phyloP scores from a whole-genome alignment of 1,140 invertebrate genomes.

The Melipona quadrifasciata region DNA sequence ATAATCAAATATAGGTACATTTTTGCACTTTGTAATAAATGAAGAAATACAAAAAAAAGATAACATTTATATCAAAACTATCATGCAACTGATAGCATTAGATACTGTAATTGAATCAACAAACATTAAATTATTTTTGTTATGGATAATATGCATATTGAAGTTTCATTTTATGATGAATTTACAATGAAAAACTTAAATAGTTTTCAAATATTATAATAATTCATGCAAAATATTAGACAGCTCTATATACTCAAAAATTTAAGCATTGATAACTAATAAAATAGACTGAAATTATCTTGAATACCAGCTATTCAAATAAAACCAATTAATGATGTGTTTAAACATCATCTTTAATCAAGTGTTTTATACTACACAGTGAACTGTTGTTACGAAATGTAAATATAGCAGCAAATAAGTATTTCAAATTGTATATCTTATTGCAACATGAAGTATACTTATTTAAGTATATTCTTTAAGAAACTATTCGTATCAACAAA shows the following conservation, averaged over 20 bases:
- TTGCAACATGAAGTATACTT: neutral
- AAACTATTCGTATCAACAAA: neutral
- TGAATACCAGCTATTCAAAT: conserved; percentile 11
- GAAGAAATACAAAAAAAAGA: conserved; percentile 33
- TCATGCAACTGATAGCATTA: conserved; percentile 43
- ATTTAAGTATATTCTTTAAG: no score
- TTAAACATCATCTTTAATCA: neutral
- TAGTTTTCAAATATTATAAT: conserved; percentile 6
- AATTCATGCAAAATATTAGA: conserved; percentile 11
- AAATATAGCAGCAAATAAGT: conserved; percentile 16
- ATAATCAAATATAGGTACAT: conserved; percentile 43
- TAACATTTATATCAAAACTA: conserved; percentile 35
- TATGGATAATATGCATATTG: conserved; percentile 29
- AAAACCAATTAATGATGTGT: neutral
- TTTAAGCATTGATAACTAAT: neutral
- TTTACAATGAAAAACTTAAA: conserved; percentile 23
- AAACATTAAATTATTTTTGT: conserved; percentile 30
- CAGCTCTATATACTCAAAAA: neutral
- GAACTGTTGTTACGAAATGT: neutral
- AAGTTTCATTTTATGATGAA: conserved; percentile 3
- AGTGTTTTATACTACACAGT: neutral
- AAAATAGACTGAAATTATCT: conserved; percentile 7
- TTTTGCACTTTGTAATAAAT: conserved; percentile 24
- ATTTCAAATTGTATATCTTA: neutral
- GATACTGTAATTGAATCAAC: conserved; percentile 33